Conservation (phyloP, 2,113 vertebrate species). For the Oreochromis aureus region DNA sequence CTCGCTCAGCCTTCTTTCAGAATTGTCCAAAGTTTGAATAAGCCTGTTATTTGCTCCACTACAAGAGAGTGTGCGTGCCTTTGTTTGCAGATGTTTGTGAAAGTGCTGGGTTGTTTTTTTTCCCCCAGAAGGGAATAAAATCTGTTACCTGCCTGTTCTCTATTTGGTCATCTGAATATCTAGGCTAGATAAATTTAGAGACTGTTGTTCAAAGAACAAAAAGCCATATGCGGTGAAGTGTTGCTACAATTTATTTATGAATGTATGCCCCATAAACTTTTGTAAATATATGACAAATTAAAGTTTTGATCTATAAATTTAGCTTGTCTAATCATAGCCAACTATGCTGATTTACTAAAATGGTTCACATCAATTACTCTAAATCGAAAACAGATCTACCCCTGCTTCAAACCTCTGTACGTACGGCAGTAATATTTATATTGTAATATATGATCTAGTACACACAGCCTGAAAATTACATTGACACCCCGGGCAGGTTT, state of each 20-base stretch:
- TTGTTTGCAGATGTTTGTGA: background rate
- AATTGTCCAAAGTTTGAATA: slow-evolving; percentile 31
- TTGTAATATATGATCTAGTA: slow-evolving; percentile 29
- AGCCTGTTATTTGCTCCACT: slow-evolving; percentile 26
- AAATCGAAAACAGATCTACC: slow-evolving; percentile 37
- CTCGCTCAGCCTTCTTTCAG: background rate
- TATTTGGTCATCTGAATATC: slow-evolving; percentile 39
- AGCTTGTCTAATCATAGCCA: slow-evolving; percentile 14
- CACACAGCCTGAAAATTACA: slow-evolving; percentile 8
- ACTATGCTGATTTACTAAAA: slow-evolving; percentile 13
- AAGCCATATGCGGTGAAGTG: slow-evolving; percentile 1
- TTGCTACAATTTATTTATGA: slow-evolving; percentile 7
- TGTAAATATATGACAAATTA: background rate
- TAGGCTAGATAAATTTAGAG: slow-evolving; percentile 17
- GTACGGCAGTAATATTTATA: slow-evolving; percentile 34
- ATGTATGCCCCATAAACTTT: slow-evolving; percentile 19
- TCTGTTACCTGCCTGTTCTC: slow-evolving; percentile 25
- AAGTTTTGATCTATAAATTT: slow-evolving; percentile 22
- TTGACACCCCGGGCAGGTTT: slow-evolving; percentile 21
- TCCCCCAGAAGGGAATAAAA: slow-evolving; percentile 45
- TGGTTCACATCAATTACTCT: slow-evolving; percentile 8
- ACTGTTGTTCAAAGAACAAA: background rate
- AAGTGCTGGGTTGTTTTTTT: background rate
- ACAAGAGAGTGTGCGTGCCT: background rate
- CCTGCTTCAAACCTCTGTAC: background rate